These are phyloP conservation scores for Polydrusus cervinus DNA, from an alignment of 2,888 invertebrate species.

Conservation along the genomic window DNA sequence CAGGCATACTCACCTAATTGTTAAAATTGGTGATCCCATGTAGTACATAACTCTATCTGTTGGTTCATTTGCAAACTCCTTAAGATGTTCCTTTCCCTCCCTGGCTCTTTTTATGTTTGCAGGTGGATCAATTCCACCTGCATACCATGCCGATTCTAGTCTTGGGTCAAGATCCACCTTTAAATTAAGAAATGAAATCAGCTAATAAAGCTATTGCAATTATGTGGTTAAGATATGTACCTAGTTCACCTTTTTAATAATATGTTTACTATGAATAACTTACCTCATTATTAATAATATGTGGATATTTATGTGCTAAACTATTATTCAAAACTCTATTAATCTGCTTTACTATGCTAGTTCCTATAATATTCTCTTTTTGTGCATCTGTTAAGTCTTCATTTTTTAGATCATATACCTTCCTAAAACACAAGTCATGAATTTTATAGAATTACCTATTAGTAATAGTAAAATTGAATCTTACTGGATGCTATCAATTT, in stretches of 20 bases:
- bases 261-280: too few species aligned
- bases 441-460: conserved; percentile 14
- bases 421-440: conserved; percentile 61
- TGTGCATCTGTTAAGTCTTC: conserved; percentile 62
- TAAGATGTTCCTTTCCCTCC: conserved; percentile 66
- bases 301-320: conserved; percentile 75
- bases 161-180: conserved; percentile 85
- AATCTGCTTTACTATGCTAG: conserved; percentile 78
- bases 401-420: conserved; percentile 62
- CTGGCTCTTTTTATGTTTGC: conserved; percentile 69
- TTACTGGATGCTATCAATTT: conserved; percentile 76
- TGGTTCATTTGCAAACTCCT: conserved; percentile 73
- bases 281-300: conserved; percentile 79
- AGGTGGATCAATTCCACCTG: conserved; percentile 81
- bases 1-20: conserved; percentile 70
- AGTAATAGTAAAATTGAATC: conserved; percentile 28
- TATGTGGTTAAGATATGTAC: too few species aligned
- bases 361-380: conserved; percentile 72
- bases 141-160: conserved; percentile 90
- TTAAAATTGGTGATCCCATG: conserved; percentile 58
- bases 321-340: conserved; percentile 80
- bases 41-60: conserved; percentile 82
- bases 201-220: background rate
- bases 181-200: conserved; percentile 53
- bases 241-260: too few species aligned